A percentile compares a stretch with the other conserved stretches of the same genome.
phyloP scores from a whole-genome alignment of 53 echinoderm and acorn worm genomes.

The Antedon mediterranea region DNA sequence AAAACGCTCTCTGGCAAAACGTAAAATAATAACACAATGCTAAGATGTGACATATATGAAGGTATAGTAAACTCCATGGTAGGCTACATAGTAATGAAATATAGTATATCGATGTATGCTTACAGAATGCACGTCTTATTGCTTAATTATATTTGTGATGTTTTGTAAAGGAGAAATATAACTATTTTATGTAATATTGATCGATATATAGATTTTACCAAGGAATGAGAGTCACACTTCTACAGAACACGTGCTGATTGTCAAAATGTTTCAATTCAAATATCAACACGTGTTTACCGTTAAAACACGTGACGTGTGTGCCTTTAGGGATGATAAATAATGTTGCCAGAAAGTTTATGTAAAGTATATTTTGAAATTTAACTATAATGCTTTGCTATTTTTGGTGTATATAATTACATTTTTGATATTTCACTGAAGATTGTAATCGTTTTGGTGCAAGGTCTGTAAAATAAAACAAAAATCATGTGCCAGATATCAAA shows the following conservation, averaged over 20 bases:
- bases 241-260: background rate
- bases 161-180: background rate
- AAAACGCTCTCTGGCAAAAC: too few species aligned
- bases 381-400: background rate
- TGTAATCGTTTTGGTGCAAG: background rate
- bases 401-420: constrained; percentile 1
- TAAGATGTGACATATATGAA: background rate
- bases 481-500: background rate
- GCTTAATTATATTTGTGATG: background rate
- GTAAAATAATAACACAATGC: too few species aligned
- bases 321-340: background rate
- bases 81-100: background rate
- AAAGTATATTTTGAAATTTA: background rate
- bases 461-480: background rate
- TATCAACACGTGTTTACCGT: background rate
- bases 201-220: background rate
- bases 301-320: background rate
- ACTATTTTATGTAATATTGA: background rate
- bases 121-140: background rate
- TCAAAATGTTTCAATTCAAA: background rate
- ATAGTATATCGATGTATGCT: background rate
- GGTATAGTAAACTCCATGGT: too few species aligned
- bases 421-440: background rate
- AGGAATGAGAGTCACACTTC: background rate
- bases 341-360: background rate